Evolutionary conservation across 2,113 vertebrate species (phyloP), one percentile per base, ranked within the genome.

Genomic region (Cacatua alba): DNA sequence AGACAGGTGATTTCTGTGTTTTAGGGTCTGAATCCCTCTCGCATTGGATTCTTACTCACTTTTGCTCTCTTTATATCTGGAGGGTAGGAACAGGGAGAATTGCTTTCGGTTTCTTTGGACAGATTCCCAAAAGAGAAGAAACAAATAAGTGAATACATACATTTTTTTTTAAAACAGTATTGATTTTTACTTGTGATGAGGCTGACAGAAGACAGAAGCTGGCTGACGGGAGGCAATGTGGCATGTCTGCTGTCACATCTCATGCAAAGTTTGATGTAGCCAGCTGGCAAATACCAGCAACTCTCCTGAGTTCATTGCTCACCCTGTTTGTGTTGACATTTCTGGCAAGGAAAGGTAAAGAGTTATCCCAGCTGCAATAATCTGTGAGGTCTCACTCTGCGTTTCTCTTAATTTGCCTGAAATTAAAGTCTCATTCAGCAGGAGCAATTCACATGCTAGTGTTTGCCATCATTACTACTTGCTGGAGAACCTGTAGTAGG

Each of bases 321-420:
- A 82, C 84, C 81, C 80, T 91, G 72, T 44, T 95, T 74, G 48
- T 86, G 88, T 81, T 93, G 93, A 93, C 93, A 84, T 74, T 93
- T 94, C 92, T 96, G 95, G 92, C 90, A 88, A 65, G 83, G 80
- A 67, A 95, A 92, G 80, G 90, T 90, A 84, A 88, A 93, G 95
- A 94, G 86, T 95, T 96, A 62, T 94, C 77, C 82, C 94, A 93
- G 82, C 80, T 92, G 86, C 82, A 88, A 76, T 86, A 91, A 94
- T 74, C 72, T 79, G 80, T 28, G 76, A 81, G 93, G 52, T 80
- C 79, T 82, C 5, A 1, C 55, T 80, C 59, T 70, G 71, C 3
- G 0, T 88, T 96, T 67, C 88, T 75, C 76, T 14, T 55, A 8
- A 92, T 90, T 78, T 77, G 52, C 17, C 68, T 90, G 72, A 24